These are phyloP conservation scores for Agrilus biguttatus DNA, from an alignment of 2,888 invertebrate genomes.

Conservation along the genomic window DNA sequence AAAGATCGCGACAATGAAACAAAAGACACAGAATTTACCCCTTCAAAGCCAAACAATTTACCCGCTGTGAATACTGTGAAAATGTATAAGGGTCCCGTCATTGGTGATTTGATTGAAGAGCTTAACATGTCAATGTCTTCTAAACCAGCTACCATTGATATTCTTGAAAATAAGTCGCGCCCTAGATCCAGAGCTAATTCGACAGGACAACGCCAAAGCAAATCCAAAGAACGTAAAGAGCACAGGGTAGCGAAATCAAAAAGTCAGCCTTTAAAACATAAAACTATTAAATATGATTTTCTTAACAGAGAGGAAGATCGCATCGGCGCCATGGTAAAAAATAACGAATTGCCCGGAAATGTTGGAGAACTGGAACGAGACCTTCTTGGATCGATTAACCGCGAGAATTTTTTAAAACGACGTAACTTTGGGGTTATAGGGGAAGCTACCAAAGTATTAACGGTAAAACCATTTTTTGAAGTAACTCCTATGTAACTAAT, in stretches of 20 bases:
- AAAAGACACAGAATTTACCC: constrained; percentile 22
- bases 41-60: constrained; percentile 18
- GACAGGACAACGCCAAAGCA: constrained; percentile 7
- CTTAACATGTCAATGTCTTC: constrained; percentile 34
- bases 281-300: constrained; percentile 21
- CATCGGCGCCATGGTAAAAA: not conserved
- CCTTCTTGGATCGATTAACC: not conserved
- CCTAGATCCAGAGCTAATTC: not conserved
- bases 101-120: constrained; percentile 53
- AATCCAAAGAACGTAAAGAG: constrained; percentile 9
- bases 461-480: too few species aligned
- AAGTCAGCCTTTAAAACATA: constrained; percentile 11
- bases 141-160: constrained; percentile 9
- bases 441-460: too few species aligned
- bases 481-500: too few species aligned
- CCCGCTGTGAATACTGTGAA: constrained; percentile 10
- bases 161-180: constrained; percentile 20
- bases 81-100: constrained; percentile 48
- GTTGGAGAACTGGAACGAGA: too few species aligned
- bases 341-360: not conserved
- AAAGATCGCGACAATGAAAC: constrained; percentile 24
- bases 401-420: too few species aligned
- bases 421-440: too few species aligned
- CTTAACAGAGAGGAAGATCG: constrained; percentile 20
- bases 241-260: constrained; percentile 22